Evolutionary conservation across 64 coral and sea anemone genomes (phyloP).

Genomic region (Pocillopora damicornis): DNA sequence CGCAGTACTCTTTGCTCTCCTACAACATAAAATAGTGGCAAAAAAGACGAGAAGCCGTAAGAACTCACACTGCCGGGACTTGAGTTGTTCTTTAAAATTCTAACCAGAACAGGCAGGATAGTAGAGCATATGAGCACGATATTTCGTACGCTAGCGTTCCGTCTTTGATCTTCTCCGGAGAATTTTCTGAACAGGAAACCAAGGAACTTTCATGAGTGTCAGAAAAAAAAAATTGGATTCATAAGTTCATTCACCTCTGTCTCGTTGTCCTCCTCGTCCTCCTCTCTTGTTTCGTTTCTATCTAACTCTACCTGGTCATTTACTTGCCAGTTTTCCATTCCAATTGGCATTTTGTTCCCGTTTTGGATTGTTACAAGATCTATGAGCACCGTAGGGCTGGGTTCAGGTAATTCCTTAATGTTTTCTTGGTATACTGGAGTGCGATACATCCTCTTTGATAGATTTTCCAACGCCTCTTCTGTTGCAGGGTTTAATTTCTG

Average conservation of each 20-base stretch:
- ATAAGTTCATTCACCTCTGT: background rate
- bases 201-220: background rate
- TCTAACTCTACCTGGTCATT: background rate
- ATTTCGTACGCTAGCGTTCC: no score
- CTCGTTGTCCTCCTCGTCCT: background rate
- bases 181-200: no score
- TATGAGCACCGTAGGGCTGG: background rate
- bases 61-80: no score
- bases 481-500: constrained; percentile 38
- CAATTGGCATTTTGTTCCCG: background rate
- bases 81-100: no score
- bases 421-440: constrained; percentile 28
- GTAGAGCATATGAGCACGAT: no score
- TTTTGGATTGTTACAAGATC: background rate
- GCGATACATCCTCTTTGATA: constrained; percentile 30
- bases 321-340: background rate
- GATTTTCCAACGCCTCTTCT: constrained; percentile 25
- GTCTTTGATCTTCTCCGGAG: no score
- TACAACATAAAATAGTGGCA: background rate
- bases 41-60: no score
- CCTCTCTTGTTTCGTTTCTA: background rate
- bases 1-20: background rate
- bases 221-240: background rate
- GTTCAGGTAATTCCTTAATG: background rate
- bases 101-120: no score